These are phyloP conservation scores for Pristionchus entomophagus DNA, from an alignment of 2,888 invertebrate genomes.

Conservation along the genomic window DNA sequence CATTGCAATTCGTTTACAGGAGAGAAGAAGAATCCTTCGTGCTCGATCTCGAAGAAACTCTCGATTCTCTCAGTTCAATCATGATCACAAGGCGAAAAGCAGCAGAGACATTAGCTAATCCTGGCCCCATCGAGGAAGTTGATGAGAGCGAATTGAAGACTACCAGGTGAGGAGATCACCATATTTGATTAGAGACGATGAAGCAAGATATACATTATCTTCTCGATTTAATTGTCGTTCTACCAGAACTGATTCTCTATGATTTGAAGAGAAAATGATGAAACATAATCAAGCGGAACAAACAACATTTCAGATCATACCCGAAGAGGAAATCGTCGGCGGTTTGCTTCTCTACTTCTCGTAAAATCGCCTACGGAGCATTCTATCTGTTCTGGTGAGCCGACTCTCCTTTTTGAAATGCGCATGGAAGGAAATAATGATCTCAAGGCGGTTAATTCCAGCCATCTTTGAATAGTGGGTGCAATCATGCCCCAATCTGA, in stretches of 20 bases:
- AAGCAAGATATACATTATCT: too few species aligned
- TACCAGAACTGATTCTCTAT: too few species aligned
- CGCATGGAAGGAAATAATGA: too few species aligned
- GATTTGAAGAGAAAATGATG: too few species aligned
- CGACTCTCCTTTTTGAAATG: neutral
- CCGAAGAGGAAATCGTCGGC: neutral
- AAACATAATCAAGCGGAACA: too few species aligned
- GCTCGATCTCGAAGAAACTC: neutral
- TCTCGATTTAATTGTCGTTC: too few species aligned
- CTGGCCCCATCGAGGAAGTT: neutral
- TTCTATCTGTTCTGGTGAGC: conserved; percentile 48
- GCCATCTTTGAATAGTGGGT: too few species aligned
- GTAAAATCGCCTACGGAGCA: conserved; percentile 34
- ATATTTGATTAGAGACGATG: too few species aligned
- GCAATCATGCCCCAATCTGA: too few species aligned
- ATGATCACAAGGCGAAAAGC: conserved; percentile 38
- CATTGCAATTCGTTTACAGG: neutral
- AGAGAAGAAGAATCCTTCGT: neutral
- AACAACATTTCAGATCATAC: neutral
- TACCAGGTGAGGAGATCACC: neutral
- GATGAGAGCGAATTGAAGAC: conserved; percentile 22
- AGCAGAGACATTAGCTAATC: neutral
- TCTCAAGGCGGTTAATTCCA: too few species aligned
- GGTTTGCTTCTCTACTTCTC: conserved; percentile 5
- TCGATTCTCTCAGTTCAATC: neutral